Base-by-base conservation (phyloP, 2,113 vertebrate genomes). In the Heptranchias perlo region DNA sequence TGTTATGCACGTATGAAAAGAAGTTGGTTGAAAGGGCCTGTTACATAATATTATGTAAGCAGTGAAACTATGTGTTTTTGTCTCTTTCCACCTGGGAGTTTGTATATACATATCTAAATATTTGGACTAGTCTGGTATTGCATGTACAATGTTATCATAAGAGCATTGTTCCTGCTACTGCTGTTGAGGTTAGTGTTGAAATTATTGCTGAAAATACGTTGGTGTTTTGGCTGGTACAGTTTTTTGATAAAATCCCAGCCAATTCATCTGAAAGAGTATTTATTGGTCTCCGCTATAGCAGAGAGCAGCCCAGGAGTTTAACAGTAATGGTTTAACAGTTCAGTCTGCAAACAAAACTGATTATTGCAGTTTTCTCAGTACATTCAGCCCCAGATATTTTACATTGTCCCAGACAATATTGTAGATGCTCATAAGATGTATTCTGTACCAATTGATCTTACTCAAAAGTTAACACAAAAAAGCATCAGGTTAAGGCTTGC, bases 161-260 rank as follows among this genome's bases (percentile, higher is more conserved):
- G 58, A n/a, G 31, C 64, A 67, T 94, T 95, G 93, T 95, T 49
- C 64, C 11, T 94, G 39, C 62, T 54, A 52, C 64, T 67, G 10
- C 44, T 95, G 62, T 69, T 95, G 93, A 95, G 44, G 44, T 95
- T 95, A 69, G 93, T 65, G 64, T 49, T 67, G 64, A 49, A 67
- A 69, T 95, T 69, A 25, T 49, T 94, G 44, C 64, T 67, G 64
- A 67, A 69, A 95, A 95, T 47, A 69, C 31, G 23, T 67, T 47
- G 7, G 61, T 95, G 93, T 95, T 95, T 95, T 95, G 93, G 62
- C 93, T 69, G 25, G 44, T 95, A 35, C 25, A 31, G 64, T 28
- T 89, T 67, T 25, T 67, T 94, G 64, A 67, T 94, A 94, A 94
- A 67, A 65, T 49, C 28, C 62, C 10, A 67, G 93, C 21, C 44